Evolutionary conservation across 2,797 vertebrate genomes (phyloP).

Genomic region (Gobio occitaniae): DNA sequence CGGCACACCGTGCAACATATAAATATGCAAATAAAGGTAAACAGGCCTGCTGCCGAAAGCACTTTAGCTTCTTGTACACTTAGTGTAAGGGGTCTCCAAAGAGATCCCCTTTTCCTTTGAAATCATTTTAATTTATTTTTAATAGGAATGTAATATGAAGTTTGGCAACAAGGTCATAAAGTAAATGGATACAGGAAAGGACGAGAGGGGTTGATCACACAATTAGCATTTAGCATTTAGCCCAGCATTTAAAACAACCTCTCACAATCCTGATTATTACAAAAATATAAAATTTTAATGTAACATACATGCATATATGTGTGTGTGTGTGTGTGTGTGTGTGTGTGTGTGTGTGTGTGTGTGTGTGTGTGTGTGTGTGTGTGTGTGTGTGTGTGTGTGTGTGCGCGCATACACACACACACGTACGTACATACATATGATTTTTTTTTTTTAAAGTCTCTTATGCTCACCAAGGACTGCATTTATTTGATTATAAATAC

Average conservation of each 20-base stretch:
- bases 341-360: too few species aligned
- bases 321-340: too few species aligned
- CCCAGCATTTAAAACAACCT: neutral
- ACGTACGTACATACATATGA: too few species aligned
- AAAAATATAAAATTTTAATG: too few species aligned
- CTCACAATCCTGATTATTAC: too few species aligned
- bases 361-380: too few species aligned
- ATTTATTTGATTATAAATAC: too few species aligned
- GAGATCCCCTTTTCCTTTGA: conserved; percentile 6
- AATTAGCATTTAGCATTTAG: neutral
- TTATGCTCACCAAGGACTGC: too few species aligned
- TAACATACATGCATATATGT: too few species aligned
- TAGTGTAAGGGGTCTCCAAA: conserved; percentile 12
- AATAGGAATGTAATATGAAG: conserved; percentile 14
- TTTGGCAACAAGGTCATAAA: neutral
- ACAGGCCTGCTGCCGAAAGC: neutral
- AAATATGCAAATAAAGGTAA: conserved; percentile 13
- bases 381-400: too few species aligned
- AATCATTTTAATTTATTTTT: conserved; percentile 7
- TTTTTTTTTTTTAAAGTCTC: too few species aligned
- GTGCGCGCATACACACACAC: too few species aligned
- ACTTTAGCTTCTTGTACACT: conserved; percentile 10
- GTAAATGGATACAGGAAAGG: neutral
- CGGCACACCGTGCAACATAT: neutral
- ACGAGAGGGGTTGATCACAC: neutral